Conservation (phyloP, 2,888 invertebrate genomes). For the Pachycephus smyrnensis region DNA sequence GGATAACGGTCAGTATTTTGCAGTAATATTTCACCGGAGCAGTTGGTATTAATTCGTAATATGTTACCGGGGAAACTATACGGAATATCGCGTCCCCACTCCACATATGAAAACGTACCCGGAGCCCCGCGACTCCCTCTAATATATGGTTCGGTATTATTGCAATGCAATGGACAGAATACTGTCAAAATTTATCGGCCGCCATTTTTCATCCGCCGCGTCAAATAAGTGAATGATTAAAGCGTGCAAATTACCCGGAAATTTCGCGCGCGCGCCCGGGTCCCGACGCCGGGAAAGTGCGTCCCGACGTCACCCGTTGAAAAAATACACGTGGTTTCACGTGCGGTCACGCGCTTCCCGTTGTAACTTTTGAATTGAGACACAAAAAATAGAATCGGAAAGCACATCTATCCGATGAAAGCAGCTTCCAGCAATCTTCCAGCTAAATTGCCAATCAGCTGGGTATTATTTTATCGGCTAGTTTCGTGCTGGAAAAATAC, state of each 20-base stretch:
- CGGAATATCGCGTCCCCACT: constrained; percentile 42
- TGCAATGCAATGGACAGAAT: constrained; percentile 68
- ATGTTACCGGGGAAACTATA: constrained; percentile 66
- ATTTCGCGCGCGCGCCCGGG: constrained; percentile 43
- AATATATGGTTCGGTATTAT: constrained; percentile 68
- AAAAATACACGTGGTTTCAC: background rate
- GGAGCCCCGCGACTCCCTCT: constrained; percentile 53
- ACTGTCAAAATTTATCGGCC: constrained; percentile 68
- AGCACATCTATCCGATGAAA: constrained; percentile 26
- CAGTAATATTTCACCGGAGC: constrained; percentile 67
- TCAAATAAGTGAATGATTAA: constrained; percentile 66
- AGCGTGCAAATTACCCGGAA: constrained; percentile 62
- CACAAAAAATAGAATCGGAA: background rate
- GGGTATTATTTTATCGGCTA: constrained; percentile 63
- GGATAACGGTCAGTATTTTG: constrained; percentile 67
- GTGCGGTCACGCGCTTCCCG: background rate
- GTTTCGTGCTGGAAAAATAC: constrained; percentile 31
- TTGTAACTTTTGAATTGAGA: background rate
- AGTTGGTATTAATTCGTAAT: constrained; percentile 68
- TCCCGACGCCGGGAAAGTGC: no score
- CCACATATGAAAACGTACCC: constrained; percentile 20
- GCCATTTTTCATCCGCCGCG: constrained; percentile 65
- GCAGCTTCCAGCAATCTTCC: constrained; percentile 35
- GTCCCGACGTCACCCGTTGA: background rate
- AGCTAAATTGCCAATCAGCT: constrained; percentile 64